Evolutionary conservation across 2,113 vertebrate species (phyloP), one percentile per base, ranked within the genome.

Genomic region (Mugil cephalus): DNA sequence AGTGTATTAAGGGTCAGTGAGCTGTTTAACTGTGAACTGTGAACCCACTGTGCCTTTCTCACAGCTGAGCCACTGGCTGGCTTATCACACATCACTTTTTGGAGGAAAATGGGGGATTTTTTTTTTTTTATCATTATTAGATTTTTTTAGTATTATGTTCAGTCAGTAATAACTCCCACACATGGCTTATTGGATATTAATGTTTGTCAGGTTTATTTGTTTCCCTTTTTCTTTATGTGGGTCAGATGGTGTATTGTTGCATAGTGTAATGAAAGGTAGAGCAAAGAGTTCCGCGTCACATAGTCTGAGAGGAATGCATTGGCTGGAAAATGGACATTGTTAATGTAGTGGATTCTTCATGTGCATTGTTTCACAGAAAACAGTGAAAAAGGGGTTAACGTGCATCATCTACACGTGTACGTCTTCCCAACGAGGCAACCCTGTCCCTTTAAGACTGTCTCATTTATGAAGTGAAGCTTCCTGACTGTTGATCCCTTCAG

Each of bases 11-110:
- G 75, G 88, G 85, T 85, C 79, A 80, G 69, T 48, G 68, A 78
- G 63, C 74, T 86, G 87, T 78, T 81, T 85, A 77, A 85, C 52
- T 82, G 74, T 73, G 75, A 85, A 77, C 87, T 81, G 52, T 83
- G 81, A 89, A 83, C 76, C 64, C 72, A 58, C 52, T 62, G 74
- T 79, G 55, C 36, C 13, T 24, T 19, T 50, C 61, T 68, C 67
- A 77, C 88, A 86, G 80, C 86, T 87, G 87, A 91, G 86, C 58
- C 70, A 34, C 58, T 69, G 63, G 50, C 64, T 59, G 60, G 8
- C 42, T 79, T 53, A 55, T 77, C 69, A 56, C 56, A 47, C 54
- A 1, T 63, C 47, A 68, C 67, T 71, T 53, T 52, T n/a, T 45
- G 39, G 19, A 50, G 47, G n/a, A n/a, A n/a, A n/a, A n/a, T n/a